These are phyloP conservation scores for Nibea albiflora DNA, from an alignment of 2,113 vertebrate genomes.

Conservation along the genomic window DNA sequence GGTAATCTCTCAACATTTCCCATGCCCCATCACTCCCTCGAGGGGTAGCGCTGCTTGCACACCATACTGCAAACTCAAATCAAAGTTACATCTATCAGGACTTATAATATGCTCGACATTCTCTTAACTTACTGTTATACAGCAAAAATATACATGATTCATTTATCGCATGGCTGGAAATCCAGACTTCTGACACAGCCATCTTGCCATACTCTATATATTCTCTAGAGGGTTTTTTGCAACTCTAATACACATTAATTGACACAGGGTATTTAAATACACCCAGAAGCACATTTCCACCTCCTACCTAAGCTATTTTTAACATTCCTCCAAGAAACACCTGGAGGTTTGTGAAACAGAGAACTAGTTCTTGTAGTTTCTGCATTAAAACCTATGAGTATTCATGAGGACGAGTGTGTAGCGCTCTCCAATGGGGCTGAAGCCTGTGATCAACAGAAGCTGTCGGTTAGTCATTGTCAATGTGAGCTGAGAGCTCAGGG, in stretches of 20 bases:
- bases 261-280: slow-evolving; percentile 35
- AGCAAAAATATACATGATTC: slow-evolving; percentile 2
- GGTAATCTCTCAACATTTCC: slow-evolving; percentile 69
- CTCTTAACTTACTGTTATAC: slow-evolving; percentile 13
- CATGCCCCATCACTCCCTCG: slow-evolving; percentile 30
- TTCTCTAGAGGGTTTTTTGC: not conserved
- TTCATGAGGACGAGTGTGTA: slow-evolving; percentile 55
- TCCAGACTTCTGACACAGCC: not conserved
- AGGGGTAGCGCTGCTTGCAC: slow-evolving; percentile 17
- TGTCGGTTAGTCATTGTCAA: slow-evolving; percentile 63
- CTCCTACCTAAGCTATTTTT: slow-evolving; percentile 38
- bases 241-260: slow-evolving; percentile 1
- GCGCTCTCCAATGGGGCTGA: slow-evolving; percentile 45
- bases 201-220: not conserved
- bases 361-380: slow-evolving; percentile 16
- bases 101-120: slow-evolving; percentile 6
- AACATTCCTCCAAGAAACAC: slow-evolving; percentile 38
- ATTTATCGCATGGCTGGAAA: not conserved
- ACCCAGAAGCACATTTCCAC: slow-evolving; percentile 19
- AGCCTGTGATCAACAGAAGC: slow-evolving; percentile 66
- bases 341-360: slow-evolving; percentile 43
- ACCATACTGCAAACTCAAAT: slow-evolving; percentile 48
- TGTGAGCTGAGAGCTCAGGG: slow-evolving; percentile 49
- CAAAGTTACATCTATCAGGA: slow-evolving; percentile 37
- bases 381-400: slow-evolving; percentile 54